Conservation (phyloP, 2,797 vertebrate genomes). For the Chloroceryle amazona region DNA sequence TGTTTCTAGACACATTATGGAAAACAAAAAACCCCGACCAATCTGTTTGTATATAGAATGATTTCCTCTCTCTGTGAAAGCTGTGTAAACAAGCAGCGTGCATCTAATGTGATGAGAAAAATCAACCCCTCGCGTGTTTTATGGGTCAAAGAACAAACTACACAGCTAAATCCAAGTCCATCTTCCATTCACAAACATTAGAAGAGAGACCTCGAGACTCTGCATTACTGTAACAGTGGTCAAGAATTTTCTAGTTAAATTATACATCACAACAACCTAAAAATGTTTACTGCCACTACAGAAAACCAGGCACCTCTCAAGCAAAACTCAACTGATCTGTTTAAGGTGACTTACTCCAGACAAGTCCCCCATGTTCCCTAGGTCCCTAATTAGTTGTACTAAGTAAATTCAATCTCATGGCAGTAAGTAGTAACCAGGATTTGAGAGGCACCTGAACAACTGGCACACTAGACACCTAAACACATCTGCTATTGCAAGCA, state of each 20-base stretch:
- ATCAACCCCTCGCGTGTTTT: background rate
- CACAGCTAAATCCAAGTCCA: background rate
- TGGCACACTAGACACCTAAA: background rate
- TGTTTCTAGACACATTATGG: background rate
- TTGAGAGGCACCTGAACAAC: background rate
- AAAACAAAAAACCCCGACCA: background rate
- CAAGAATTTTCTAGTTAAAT: background rate
- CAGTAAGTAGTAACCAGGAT: background rate
- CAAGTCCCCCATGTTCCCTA: accelerated
- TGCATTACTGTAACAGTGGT: background rate
- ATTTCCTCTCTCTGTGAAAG: conserved; percentile 21
- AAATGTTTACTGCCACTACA: background rate
- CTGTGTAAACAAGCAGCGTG: conserved; percentile 5
- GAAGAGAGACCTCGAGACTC: background rate
- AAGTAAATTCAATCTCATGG: background rate
- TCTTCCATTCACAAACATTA: background rate
- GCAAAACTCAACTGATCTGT: background rate
- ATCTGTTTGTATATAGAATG: background rate
- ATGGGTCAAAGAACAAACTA: background rate
- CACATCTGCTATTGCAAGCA: accelerated
- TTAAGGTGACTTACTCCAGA: background rate
- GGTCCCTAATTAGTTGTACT: background rate
- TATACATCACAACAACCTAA: background rate
- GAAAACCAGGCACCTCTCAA: background rate
- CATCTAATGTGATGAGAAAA: background rate